phyloP scores from a whole-genome alignment of 1,140 invertebrate species.

The Zaprionus gabonicus region DNA sequence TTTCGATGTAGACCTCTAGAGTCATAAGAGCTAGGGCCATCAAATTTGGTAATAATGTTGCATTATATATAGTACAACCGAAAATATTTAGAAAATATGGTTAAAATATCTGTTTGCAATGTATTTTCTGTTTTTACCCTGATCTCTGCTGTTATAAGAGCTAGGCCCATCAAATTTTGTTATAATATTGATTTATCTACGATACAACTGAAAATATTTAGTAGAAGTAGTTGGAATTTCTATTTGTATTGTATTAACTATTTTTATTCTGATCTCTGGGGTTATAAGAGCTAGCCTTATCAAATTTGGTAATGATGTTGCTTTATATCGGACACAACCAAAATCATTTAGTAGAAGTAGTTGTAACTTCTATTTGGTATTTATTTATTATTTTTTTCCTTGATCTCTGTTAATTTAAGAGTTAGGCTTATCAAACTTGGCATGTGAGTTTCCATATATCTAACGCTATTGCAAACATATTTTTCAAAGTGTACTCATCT shows the following conservation, averaged over 20 bases:
- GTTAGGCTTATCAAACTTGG: not conserved
- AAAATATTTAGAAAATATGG: not conserved
- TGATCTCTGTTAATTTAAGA: not conserved
- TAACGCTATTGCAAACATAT: not conserved
- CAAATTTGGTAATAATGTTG: not conserved
- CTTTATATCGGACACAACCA: too few relatives aligned
- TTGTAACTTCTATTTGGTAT: too few relatives aligned
- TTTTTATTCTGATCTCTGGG: not conserved
- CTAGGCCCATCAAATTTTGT: too few relatives aligned
- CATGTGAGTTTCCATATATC: not conserved
- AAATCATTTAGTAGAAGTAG: too few relatives aligned
- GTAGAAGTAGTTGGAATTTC: too few relatives aligned
- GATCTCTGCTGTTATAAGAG: not conserved
- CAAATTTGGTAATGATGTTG: too few relatives aligned
- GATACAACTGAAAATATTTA: too few relatives aligned
- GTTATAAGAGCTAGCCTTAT: not conserved
- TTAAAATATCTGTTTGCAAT: not conserved
- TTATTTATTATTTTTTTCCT: not conserved
- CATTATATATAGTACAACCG: not conserved
- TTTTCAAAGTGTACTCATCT: fast-evolving
- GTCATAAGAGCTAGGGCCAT: not conserved
- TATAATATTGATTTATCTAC: too few relatives aligned
- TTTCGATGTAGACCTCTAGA: not conserved
- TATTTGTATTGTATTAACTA: too few relatives aligned
- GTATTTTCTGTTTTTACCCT: not conserved